Conservation (phyloP, 2,797 vertebrate species). For the Chrosomus eos region DNA sequence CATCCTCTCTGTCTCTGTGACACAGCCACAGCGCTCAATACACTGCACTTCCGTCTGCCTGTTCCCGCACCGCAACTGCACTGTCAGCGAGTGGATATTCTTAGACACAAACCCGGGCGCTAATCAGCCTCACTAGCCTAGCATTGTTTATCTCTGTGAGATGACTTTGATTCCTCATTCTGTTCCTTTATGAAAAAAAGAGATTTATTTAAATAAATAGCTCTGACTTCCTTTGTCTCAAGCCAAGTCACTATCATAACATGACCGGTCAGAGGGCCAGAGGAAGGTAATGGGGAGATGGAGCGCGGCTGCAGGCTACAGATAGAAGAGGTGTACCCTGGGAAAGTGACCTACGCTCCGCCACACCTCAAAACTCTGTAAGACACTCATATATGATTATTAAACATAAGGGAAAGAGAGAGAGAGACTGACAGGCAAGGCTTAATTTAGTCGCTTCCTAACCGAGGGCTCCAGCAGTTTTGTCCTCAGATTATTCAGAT, state of each 20-base stretch:
- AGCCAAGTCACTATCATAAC: conserved; percentile 63
- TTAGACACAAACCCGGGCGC: conserved; percentile 42
- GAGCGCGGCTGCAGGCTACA: conserved; percentile 58
- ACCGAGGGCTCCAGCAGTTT: conserved; percentile 36
- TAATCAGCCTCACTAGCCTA: conserved; percentile 53
- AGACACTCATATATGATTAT: conserved; percentile 45
- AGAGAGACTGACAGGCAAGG: conserved; percentile 18
- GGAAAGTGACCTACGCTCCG: conserved; percentile 61
- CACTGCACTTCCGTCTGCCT: conserved; percentile 36
- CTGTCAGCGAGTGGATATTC: conserved; percentile 58
- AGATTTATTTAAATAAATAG: conserved; percentile 60
- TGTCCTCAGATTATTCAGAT: conserved; percentile 34
- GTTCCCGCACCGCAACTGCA: conserved; percentile 49
- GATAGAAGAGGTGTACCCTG: conserved; percentile 65
- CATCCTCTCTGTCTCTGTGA: conserved; percentile 35
- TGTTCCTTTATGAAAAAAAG: conserved; percentile 27
- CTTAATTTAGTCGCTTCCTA: conserved; percentile 61
- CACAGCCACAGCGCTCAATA: conserved; percentile 24
- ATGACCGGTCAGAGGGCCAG: conserved; percentile 58
- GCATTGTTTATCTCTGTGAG: conserved; percentile 53
- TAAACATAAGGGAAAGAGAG: conserved; percentile 42
- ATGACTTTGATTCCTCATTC: conserved; percentile 51
- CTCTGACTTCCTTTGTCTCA: conserved; percentile 58
- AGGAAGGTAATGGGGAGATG: conserved; percentile 62
- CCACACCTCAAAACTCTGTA: conserved; percentile 53